Percentiles rank a stretch among this genome's conserved stretches.
phyloP scores from a whole-genome alignment of 2,888 invertebrate species.

The Patella depressa region DNA sequence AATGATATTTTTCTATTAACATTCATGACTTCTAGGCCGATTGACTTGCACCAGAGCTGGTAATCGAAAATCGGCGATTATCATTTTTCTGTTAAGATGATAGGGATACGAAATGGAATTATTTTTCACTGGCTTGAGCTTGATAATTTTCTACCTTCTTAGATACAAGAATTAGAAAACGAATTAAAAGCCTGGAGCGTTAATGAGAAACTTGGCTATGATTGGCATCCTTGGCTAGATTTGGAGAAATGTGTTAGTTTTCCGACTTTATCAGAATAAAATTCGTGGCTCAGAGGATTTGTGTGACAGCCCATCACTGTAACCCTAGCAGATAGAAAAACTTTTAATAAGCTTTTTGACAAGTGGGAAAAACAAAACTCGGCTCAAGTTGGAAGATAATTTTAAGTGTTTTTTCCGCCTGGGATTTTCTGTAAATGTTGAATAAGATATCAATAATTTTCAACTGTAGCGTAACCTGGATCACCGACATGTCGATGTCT shows the following conservation, averaged over 20 bases:
- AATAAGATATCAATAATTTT: constrained; percentile 9
- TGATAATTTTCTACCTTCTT: constrained; percentile 27
- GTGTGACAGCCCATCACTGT: constrained; percentile 22
- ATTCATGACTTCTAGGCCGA: constrained; percentile 36
- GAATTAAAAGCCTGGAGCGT: constrained; percentile 39
- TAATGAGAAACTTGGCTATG: constrained; percentile 45
- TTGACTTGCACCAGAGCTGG: constrained; percentile 23
- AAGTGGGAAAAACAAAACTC: not conserved
- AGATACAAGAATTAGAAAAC: constrained; percentile 35
- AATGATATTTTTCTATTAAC: constrained; percentile 42
- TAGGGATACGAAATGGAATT: constrained; percentile 13
- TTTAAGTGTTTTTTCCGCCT: not conserved
- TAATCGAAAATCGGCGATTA: constrained; percentile 30
- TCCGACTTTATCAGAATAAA: constrained; percentile 39
- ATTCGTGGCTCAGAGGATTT: constrained; percentile 33
- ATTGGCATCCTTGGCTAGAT: constrained; percentile 39
- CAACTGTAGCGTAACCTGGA: not conserved
- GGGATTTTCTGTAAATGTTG: not conserved
- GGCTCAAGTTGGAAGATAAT: not conserved
- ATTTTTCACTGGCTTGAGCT: constrained; percentile 17
- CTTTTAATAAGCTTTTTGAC: constrained; percentile 13
- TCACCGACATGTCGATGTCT: no score
- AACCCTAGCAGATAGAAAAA: constrained; percentile 2
- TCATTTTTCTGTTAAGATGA: constrained; percentile 28
- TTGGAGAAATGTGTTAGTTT: constrained; percentile 42